A percentile compares a stretch with the other conserved stretches of the same genome.
phyloP scores from a whole-genome alignment of 2,113 vertebrate genomes.

The Madoqua kirkii region DNA sequence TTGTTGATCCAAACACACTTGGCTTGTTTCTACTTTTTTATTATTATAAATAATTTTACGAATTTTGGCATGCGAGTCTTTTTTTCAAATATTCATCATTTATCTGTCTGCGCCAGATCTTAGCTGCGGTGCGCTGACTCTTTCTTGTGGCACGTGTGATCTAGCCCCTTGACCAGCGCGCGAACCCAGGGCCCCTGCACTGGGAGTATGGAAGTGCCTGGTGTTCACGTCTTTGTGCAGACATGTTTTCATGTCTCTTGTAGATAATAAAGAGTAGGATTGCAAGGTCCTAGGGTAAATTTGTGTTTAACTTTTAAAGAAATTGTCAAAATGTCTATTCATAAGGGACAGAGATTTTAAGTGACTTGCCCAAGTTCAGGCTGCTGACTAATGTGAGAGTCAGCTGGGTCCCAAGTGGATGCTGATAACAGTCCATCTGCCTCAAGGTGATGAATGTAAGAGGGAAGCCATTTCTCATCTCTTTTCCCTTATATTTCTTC shows the following conservation, averaged over 20 bases:
- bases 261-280: not conserved
- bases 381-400: not conserved
- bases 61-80: not conserved
- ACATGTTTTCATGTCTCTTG: not conserved
- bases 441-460: not conserved
- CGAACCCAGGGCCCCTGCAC: not conserved
- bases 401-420: too few relatives aligned
- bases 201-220: not conserved
- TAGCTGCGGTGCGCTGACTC: accelerated
- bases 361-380: not conserved
- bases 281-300: not conserved
- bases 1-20: not conserved
- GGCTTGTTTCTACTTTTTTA: not conserved
- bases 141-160: not conserved
- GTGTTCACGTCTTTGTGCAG: not conserved
- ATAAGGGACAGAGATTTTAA: not conserved
- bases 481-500: not conserved
- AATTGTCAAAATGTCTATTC: not conserved
- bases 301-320: not conserved
- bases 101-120: not conserved
- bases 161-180: not conserved
- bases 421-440: not conserved
- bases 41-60: not conserved
- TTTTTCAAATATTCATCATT: not conserved
- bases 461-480: not conserved